Conservation (phyloP, 1,140 invertebrate genomes). For the Rhopalosiphum maidis region DNA sequence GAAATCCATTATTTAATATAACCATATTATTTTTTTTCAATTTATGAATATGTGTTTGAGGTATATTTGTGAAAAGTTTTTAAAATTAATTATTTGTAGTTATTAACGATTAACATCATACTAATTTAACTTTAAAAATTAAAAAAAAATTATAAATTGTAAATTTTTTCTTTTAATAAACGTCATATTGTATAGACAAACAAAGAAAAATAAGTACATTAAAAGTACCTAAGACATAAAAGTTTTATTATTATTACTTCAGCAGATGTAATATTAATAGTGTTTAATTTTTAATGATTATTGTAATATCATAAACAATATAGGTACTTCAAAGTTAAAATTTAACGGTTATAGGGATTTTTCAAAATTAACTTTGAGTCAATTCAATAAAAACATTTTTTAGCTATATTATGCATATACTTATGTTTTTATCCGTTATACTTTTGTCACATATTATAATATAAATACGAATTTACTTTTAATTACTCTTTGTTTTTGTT, state of each 20-base stretch:
- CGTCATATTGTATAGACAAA: too few relatives aligned
- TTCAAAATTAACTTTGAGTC: too few relatives aligned
- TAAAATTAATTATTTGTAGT: background rate
- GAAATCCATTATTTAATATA: background rate
- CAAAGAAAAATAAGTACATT: too few relatives aligned
- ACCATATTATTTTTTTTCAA: background rate
- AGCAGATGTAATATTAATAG: too few relatives aligned
- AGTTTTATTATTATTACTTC: too few relatives aligned
- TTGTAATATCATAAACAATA: too few relatives aligned
- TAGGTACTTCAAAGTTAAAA: too few relatives aligned
- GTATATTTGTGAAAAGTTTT: background rate
- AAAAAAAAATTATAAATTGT: too few relatives aligned
- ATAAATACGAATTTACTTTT: background rate
- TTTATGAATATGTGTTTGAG: background rate
- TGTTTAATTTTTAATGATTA: too few relatives aligned
- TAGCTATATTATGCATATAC: background rate
- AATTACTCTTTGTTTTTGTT: background rate
- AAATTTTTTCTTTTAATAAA: too few relatives aligned
- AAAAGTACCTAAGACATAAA: too few relatives aligned
- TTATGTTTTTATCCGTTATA: background rate
- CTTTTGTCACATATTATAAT: background rate
- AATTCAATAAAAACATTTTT: background rate
- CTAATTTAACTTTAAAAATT: background rate
- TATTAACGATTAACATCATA: background rate
- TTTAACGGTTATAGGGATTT: too few relatives aligned